Evolutionary conservation across 2,888 invertebrate genomes (phyloP).

Genomic region (Zeuzera pyrina): DNA sequence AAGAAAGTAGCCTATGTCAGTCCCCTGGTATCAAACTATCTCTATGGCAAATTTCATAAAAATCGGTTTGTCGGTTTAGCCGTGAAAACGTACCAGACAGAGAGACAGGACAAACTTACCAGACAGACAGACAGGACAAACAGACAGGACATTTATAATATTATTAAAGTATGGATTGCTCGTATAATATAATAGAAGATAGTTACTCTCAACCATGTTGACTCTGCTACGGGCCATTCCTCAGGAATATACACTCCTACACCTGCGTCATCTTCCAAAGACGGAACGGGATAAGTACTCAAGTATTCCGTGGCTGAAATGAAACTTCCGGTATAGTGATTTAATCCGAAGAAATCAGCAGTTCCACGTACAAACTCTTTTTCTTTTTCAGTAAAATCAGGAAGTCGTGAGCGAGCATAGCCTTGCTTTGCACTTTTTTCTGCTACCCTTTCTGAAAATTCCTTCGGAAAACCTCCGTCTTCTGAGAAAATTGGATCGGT

Average conservation of each 20-base stretch:
- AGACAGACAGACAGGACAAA: too few relatives aligned
- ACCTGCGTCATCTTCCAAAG: slow-evolving; percentile 28
- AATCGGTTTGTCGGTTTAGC: too few relatives aligned
- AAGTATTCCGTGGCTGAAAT: slow-evolving; percentile 27
- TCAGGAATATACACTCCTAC: slow-evolving; percentile 18
- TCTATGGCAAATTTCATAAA: too few relatives aligned
- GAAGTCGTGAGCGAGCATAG: slow-evolving; percentile 48
- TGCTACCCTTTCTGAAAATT: slow-evolving; percentile 53
- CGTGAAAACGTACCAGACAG: too few relatives aligned
- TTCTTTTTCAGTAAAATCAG: slow-evolving; percentile 54
- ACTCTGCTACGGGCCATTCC: slow-evolving; percentile 34
- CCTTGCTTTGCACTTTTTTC: slow-evolving; percentile 54
- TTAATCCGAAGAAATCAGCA: slow-evolving; percentile 69
- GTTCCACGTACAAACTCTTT: slow-evolving; percentile 33
- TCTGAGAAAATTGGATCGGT: slow-evolving; percentile 61
- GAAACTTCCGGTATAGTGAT: slow-evolving; percentile 74
- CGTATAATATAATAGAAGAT: too few relatives aligned
- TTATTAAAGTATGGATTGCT: too few relatives aligned
- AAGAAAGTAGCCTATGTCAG: too few relatives aligned
- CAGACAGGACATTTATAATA: too few relatives aligned
- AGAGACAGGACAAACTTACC: too few relatives aligned
- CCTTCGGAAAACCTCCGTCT: slow-evolving; percentile 67
- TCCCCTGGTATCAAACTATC: too few relatives aligned
- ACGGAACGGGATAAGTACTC: slow-evolving; percentile 22
- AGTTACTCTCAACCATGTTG: slow-evolving; percentile 37